phyloP scores from a whole-genome alignment of 2,113 vertebrate genomes.

The Benitochromis conjunctus region DNA sequence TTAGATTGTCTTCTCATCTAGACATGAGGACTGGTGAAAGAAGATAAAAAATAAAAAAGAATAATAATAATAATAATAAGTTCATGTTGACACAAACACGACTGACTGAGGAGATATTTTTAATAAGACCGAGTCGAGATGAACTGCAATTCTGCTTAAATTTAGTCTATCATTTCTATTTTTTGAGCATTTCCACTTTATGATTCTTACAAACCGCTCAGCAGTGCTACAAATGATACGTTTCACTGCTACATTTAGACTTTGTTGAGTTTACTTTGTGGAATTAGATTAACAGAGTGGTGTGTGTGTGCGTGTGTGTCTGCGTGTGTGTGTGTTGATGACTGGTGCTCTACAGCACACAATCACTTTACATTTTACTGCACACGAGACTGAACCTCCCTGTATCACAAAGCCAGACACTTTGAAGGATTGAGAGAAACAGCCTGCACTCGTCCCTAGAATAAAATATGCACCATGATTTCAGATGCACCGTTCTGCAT shows the following conservation, averaged over 20 bases:
- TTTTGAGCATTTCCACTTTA: not conserved
- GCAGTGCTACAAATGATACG: not conserved
- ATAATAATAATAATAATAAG: not conserved
- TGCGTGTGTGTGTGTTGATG: not conserved
- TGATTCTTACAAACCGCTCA: not conserved
- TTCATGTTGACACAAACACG: not conserved
- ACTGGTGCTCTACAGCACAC: not conserved
- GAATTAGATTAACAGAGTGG: too few relatives aligned
- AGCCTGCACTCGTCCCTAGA: not conserved
- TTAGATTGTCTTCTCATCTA: not conserved
- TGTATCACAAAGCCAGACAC: not conserved
- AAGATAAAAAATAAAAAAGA: not conserved
- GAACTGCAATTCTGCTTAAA: not conserved
- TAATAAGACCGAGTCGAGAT: not conserved
- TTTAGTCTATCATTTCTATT: not conserved
- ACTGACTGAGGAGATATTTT: not conserved
- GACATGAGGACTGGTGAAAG: not conserved
- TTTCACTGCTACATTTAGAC: not conserved
- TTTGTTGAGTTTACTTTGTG: not conserved
- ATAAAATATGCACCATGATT: not conserved
- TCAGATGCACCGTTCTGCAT: not conserved
- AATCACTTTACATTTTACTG: not conserved
- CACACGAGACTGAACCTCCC: not conserved
- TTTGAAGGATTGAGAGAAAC: not conserved
- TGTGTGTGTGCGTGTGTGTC: too few relatives aligned